Base-by-base conservation (phyloP, 92 coral and sea anemone species). In the Ricordea florida region DNA sequence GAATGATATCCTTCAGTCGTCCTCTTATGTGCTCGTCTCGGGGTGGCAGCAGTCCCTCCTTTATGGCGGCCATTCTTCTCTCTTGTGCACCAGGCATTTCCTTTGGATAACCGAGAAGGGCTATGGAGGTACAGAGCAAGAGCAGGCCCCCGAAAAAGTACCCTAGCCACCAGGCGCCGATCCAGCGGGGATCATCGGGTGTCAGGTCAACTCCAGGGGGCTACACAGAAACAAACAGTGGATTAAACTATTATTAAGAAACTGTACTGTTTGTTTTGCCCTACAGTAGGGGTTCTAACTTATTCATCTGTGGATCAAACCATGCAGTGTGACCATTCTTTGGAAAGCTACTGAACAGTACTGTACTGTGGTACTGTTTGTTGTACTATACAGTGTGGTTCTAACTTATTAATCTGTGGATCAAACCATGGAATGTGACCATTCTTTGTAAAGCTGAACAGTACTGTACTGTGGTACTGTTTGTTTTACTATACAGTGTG, bases 111-210 rank as follows among this genome's bases (percentile, higher is more conserved):
- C 97, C 99, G 29, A 96, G 97, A 45, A 96, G 82, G 28, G 94
- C 90, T 35, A 96, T 57, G 2, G 99, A 92, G 34, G 99, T 89
- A 31, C 90, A 67, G 0, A 96, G 83, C 61, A 96, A 84, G 8
- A 92, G 78, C 28, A 92, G 82, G 2, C 99, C 97, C 30, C 97
- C 97, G 52, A 93, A 96, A 85, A 96, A 92, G 83, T 96, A 96
- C 23, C 99, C 99, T 49, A 96, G 89, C 99, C 99, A 96, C 99
- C 99, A 96, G 51, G 99, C 99, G 83, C 99, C 99, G 76, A 96
- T 90, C 99, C 99, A 96, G 88, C 96, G 99, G 80, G 99, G 99
- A 69, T 96, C 99, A 0, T 90, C 93, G 65, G 97, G 97, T 50
- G 99, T 96, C 23, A 96, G 46, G 75, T 91, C 85, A 61, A 96